Conservation (phyloP, 2,113 vertebrate species). For the Limanda limanda region DNA sequence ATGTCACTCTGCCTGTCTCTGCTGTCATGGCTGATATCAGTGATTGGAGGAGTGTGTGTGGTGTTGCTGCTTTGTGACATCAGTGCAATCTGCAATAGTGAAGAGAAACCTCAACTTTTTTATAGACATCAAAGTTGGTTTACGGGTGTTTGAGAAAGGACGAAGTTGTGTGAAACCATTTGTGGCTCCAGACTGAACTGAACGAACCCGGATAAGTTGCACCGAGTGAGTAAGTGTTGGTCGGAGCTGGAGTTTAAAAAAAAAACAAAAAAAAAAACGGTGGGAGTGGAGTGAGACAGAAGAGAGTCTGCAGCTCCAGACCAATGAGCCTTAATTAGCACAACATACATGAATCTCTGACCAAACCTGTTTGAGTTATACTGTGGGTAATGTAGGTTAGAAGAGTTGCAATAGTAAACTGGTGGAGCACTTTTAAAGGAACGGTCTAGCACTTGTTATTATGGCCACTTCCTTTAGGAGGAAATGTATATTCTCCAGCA, state of each 20-base stretch:
- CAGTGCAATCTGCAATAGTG: background rate
- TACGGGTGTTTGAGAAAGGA: background rate
- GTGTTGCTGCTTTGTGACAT: background rate
- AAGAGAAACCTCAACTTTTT: too few species aligned
- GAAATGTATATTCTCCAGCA: too few species aligned
- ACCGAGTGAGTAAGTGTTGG: background rate
- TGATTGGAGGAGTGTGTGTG: slow-evolving; percentile 17
- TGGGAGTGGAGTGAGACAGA: background rate
- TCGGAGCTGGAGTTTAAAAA: background rate
- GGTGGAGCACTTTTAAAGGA: background rate
- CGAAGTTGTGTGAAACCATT: too few species aligned
- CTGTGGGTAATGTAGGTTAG: background rate
- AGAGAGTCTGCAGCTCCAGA: background rate
- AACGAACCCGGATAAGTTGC: too few species aligned
- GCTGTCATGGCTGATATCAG: slow-evolving; percentile 29
- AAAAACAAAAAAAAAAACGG: background rate
- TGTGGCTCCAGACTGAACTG: too few species aligned
- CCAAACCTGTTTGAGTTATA: background rate
- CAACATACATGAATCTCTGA: background rate
- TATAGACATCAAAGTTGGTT: background rate
- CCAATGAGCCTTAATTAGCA: background rate
- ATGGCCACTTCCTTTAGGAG: background rate
- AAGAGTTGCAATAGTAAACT: background rate
- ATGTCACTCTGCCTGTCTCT: slow-evolving; percentile 66
- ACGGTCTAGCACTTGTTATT: background rate